Conservation (phyloP, 2,797 vertebrate genomes). For the Alexandromys oeconomus region DNA sequence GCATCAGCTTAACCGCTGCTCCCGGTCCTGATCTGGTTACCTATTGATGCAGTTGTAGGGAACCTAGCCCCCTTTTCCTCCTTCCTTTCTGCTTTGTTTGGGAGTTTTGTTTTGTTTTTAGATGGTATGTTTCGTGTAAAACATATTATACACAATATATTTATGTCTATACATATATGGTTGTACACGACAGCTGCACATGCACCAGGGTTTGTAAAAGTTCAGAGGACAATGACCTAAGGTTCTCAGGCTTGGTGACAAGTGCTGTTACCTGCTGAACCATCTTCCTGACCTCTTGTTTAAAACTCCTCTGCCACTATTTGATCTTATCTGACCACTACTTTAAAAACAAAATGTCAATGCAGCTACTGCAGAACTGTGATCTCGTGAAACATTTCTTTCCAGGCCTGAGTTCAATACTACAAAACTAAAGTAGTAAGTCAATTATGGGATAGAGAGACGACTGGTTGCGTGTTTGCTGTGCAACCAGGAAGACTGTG, state of each 20-base stretch:
- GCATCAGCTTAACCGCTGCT: background rate
- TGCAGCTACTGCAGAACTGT: background rate
- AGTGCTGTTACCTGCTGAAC: background rate
- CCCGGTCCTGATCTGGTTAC: background rate
- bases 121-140: background rate
- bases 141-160: background rate
- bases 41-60: background rate
- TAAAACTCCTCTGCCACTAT: background rate
- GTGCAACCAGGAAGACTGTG: background rate
- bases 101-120: background rate
- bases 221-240: background rate
- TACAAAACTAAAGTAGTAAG: background rate
- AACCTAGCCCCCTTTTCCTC: background rate
- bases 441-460: background rate
- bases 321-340: background rate
- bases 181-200: background rate
- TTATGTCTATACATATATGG: too few relatives aligned
- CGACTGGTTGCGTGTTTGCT: background rate
- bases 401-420: background rate
- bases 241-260: background rate
- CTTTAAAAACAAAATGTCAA: background rate
- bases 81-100: background rate
- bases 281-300: background rate
- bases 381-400: background rate
- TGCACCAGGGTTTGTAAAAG: background rate